These are phyloP conservation scores for Ceratosolen fusciceps DNA, from an alignment of 1,140 invertebrate species.

Conservation along the genomic window DNA sequence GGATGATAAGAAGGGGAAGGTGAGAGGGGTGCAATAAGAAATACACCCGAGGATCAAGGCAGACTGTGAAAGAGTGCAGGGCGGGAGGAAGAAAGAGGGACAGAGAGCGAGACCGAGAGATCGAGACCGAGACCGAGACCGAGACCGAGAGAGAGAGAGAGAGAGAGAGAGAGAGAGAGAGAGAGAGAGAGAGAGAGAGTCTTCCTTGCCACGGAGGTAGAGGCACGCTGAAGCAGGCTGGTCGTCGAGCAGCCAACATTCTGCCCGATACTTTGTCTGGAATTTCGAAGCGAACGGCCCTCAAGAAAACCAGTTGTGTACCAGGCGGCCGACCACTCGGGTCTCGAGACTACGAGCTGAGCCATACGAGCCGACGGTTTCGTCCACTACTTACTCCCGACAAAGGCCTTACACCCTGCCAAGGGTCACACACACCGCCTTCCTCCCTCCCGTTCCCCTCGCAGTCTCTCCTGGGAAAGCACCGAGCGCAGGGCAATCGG, in stretches of 20 bases:
- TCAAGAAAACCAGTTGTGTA: constrained; percentile 61
- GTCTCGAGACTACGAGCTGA: constrained; percentile 46
- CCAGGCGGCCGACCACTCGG: constrained; percentile 27
- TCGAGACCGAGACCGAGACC: no score
- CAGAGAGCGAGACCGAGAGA: no score
- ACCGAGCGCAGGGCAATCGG: not conserved
- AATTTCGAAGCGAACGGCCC: constrained; percentile 62
- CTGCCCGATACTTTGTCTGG: constrained; percentile 63
- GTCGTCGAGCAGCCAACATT: constrained; percentile 51
- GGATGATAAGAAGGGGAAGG: constrained; percentile 25
- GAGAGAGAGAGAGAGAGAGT: constrained; percentile 50
- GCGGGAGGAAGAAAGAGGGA: constrained; percentile 4
- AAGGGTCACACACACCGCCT: constrained; percentile 40
- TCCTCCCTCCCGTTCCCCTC: not conserved
- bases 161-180: constrained; percentile 38
- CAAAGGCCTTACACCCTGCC: constrained; percentile 44
- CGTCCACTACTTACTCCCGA: constrained; percentile 52
- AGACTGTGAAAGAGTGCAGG: not conserved
- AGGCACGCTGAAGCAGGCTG: constrained; percentile 13
- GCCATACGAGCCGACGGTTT: constrained; percentile 48
- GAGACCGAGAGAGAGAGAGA: no score
- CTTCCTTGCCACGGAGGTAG: constrained; percentile 35
- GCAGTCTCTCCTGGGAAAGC: constrained; percentile 22
- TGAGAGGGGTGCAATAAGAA: constrained; percentile 20
- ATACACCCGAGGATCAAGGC: not conserved